Base-by-base conservation (phyloP, 2,797 vertebrate species). In the Peromyscus aztecus region DNA sequence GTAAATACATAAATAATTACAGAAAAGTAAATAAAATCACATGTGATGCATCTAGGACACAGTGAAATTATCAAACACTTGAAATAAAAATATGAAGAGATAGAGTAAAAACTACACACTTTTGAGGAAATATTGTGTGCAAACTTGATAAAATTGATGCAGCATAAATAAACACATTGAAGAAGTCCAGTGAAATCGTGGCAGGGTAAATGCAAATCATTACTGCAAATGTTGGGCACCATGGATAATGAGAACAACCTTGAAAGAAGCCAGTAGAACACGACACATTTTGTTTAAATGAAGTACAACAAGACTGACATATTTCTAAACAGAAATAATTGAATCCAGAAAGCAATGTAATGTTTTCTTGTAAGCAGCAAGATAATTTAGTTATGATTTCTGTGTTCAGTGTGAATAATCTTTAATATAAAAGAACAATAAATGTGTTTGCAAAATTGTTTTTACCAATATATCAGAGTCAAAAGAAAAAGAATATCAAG, bases 271-370 rank as follows among this genome's bases (percentile, higher is more conserved):
- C 55, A 95, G 77, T 24, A n/a, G 85, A 94, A 93, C 24, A 29
- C 65, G 80, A 55, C 12, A 55, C 9, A 17, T 55, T 91, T 78
- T 91, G 52, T 91, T 87, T 89, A 85, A 90, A 93, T 67, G 24
- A 93, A 29, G 34, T 85, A 43, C n/a, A 86, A 46, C 82, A 82
- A 95, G 85, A 89, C 16, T 86, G 67, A 57, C 61, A 73, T 59
- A 81, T 85, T 92, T 95, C 83, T 80, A 95, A 96, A 71, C 55
- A 95, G 71, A 92, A 81, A 90, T 95, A 76, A 93, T 49, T 91
- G 52, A 83, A 95, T 57, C 37, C 49, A 95, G 84, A 94, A 82
- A 88, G 59, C 37, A 91, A 55, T 63, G 43, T 13, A 94, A 92
- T 84, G 12, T 46, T 10, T 94, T 81, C 13, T 90, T 82, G 37